Conservation (phyloP, 2,797 vertebrate species). For the Crypturellus tataupa region DNA sequence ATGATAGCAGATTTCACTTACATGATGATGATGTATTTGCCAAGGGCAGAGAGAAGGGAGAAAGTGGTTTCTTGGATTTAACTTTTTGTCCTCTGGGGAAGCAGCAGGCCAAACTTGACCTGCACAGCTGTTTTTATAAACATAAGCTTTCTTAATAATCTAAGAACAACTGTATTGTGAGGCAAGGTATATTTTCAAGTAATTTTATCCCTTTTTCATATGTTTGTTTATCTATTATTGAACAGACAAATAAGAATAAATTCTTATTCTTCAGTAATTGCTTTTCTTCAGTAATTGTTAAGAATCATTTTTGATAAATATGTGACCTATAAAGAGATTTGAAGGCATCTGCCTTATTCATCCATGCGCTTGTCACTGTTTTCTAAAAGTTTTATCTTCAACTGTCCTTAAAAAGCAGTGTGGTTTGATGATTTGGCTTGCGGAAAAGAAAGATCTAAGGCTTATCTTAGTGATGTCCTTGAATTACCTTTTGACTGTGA, state of each 20-base stretch:
- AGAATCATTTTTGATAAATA: neutral
- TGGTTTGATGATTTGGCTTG: neutral
- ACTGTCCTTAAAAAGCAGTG: neutral
- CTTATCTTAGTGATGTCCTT: neutral
- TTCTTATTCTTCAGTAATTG: neutral
- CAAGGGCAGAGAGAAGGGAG: neutral
- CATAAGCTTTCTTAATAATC: neutral
- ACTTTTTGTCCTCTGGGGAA: neutral
- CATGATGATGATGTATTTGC: neutral
- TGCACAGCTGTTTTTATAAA: neutral
- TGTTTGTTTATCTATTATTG: neutral
- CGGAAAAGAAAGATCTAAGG: neutral
- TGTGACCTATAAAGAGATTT: neutral
- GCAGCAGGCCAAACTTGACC: neutral
- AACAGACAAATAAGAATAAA: neutral
- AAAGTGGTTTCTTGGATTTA: neutral
- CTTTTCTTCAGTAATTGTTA: neutral
- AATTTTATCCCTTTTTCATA: neutral
- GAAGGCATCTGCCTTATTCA: neutral
- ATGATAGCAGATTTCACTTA: neutral
- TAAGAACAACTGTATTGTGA: neutral
- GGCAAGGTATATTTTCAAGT: neutral
- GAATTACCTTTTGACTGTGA: neutral
- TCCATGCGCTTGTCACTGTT: neutral
- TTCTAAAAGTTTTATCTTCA: neutral